phyloP scores from a whole-genome alignment of 2,797 vertebrate genomes.

The Vespertilio murinus region DNA sequence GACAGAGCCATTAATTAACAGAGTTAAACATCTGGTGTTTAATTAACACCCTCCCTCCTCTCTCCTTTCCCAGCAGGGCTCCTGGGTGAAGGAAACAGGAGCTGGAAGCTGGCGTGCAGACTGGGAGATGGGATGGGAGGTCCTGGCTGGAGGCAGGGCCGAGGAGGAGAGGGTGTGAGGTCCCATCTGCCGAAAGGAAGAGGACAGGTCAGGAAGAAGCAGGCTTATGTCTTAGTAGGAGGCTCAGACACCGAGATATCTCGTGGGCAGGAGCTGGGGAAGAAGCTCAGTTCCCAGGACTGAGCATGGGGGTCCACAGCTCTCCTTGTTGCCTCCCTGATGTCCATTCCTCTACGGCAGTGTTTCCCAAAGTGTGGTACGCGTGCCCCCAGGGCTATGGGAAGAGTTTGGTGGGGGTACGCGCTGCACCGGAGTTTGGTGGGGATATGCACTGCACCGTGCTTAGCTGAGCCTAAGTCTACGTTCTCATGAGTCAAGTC shows the following conservation, averaged over 20 bases:
- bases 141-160: not conserved
- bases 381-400: too few species aligned
- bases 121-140: not conserved
- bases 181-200: not conserved
- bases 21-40: constrained; percentile 78
- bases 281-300: not conserved
- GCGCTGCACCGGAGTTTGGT: too few species aligned
- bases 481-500: too few species aligned
- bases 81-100: not conserved
- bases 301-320: not conserved
- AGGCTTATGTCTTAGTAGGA: not conserved
- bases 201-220: not conserved
- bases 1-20: constrained; percentile 72
- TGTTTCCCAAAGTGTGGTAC: too few species aligned
- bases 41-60: constrained; percentile 75
- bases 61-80: constrained; percentile 51
- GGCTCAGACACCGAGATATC: not conserved
- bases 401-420: too few species aligned
- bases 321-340: not conserved
- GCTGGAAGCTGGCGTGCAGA: constrained; percentile 7
- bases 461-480: too few species aligned
- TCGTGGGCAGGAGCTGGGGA: not conserved
- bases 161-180: not conserved
- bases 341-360: not conserved
- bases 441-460: too few species aligned